Evolutionary conservation across 1,140 invertebrate genomes (phyloP).

Genomic region (Musca domestica): DNA sequence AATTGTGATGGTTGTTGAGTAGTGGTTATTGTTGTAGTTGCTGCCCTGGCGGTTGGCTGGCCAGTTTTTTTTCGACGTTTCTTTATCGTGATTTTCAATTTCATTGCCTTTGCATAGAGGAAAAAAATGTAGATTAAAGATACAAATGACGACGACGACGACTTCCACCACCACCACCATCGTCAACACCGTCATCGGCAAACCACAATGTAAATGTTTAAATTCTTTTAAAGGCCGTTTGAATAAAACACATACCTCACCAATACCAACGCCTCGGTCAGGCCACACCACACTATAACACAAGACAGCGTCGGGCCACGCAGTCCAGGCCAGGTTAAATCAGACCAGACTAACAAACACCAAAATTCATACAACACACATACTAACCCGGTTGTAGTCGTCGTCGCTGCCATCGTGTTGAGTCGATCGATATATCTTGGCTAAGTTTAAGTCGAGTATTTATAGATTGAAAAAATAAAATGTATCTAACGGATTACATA

Average conservation of each 20-base stretch:
- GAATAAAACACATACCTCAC: background rate
- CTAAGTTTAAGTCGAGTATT: too few relatives aligned
- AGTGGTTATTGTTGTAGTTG: slow-evolving; percentile 4
- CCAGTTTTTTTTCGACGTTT: background rate
- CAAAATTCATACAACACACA: too few relatives aligned
- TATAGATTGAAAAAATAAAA: too few relatives aligned
- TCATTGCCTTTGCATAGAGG: slow-evolving; percentile 7
- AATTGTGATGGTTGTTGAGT: slow-evolving; percentile 17
- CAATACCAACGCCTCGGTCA: too few relatives aligned
- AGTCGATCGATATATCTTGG: too few relatives aligned
- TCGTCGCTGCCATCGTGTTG: too few relatives aligned
- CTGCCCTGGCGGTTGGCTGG: background rate
- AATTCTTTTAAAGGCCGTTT: slow-evolving; percentile 25
- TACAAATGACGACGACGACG: background rate
- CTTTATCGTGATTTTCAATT: slow-evolving; percentile 14
- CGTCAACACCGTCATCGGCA: background rate
- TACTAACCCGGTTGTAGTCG: too few relatives aligned
- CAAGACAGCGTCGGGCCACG: too few relatives aligned
- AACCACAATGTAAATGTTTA: slow-evolving; percentile 16
- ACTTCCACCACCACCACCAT: background rate
- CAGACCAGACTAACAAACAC: too few relatives aligned
- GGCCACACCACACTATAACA: too few relatives aligned
- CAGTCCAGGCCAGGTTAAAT: too few relatives aligned
- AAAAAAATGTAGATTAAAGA: slow-evolving; percentile 16
- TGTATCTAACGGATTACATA: too few relatives aligned